Percentiles rank a stretch among this genome's conserved stretches.
These are phyloP conservation scores for Pholis gunnellus DNA, from an alignment of 2,113 vertebrate genomes.

Conservation along the genomic window DNA sequence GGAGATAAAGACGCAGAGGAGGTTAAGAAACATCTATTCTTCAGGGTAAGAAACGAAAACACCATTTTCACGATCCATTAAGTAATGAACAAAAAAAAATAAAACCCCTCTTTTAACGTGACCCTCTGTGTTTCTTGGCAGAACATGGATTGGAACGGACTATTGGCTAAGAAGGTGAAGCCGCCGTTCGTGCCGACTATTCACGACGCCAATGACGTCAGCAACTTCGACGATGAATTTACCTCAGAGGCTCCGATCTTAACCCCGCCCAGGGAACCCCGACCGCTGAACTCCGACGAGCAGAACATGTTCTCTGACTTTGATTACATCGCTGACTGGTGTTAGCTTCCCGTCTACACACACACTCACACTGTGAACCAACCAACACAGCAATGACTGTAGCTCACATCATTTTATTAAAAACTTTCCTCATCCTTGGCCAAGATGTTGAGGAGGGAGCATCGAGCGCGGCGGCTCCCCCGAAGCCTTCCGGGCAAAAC, in stretches of 20 bases:
- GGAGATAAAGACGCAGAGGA: constrained; percentile 97
- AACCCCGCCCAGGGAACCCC: constrained; percentile 95
- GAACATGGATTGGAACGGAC: constrained; percentile 93
- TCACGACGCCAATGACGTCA: constrained; percentile 93
- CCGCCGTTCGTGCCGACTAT: constrained; percentile 97
- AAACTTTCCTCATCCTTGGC: constrained; percentile 69
- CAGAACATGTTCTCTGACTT: constrained; percentile 98
- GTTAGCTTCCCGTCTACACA: constrained; percentile 83
- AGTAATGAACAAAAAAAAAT: not conserved
- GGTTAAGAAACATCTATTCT: constrained; percentile 98
- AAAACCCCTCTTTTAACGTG: accelerated
- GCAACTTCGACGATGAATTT: constrained; percentile 99
- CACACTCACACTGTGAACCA: constrained; percentile 88
- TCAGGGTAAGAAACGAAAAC: constrained; percentile 86
- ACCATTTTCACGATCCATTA: not conserved
- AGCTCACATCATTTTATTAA: constrained; percentile 68
- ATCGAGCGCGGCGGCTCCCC: constrained; percentile 9
- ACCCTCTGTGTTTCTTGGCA: constrained; percentile 64
- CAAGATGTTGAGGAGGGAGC: constrained; percentile 53
- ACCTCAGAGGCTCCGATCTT: constrained; percentile 97
- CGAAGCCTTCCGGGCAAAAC: constrained; percentile 74
- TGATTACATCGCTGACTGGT: constrained; percentile 98
- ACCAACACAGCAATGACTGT: constrained; percentile 78
- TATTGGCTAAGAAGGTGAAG: constrained; percentile 96
- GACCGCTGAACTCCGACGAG: constrained; percentile 91